Percentiles rank a stretch among this genome's conserved stretches.
These are phyloP conservation scores for Drosophila chauvacae DNA, from an alignment of 1,140 invertebrate genomes.

Conservation along the genomic window DNA sequence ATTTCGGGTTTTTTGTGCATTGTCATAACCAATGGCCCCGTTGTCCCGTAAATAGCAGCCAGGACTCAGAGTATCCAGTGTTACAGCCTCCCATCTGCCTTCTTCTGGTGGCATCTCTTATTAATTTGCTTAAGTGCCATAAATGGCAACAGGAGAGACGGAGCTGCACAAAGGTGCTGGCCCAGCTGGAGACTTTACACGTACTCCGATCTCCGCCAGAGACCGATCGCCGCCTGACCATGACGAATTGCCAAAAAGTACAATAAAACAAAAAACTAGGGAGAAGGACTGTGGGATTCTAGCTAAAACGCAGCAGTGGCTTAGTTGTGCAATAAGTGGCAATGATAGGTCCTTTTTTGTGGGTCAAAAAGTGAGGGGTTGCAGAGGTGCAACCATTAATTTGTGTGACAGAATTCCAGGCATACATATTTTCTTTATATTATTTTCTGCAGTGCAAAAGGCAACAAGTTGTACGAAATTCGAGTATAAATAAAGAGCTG, in stretches of 20 bases:
- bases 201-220: slow-evolving; percentile 27
- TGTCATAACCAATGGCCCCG: slow-evolving; percentile 8
- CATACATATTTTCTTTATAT: neutral
- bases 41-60: neutral
- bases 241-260: slow-evolving; percentile 67
- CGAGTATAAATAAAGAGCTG: slow-evolving; percentile 6
- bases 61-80: neutral
- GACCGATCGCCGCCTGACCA: slow-evolving; percentile 44
- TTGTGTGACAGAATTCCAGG: neutral
- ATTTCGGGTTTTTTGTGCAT: slow-evolving; percentile 12
- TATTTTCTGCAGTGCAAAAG: neutral
- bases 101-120: slow-evolving; percentile 60
- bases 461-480: slow-evolving; percentile 17
- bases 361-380: neutral
- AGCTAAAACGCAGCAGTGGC: slow-evolving; percentile 11
- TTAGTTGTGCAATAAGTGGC: slow-evolving; percentile 28
- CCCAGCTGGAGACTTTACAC: slow-evolving; percentile 73
- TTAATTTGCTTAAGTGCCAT: slow-evolving; percentile 82
- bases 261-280: slow-evolving; percentile 25
- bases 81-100: slow-evolving; percentile 24
- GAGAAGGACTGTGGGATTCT: slow-evolving; percentile 18
- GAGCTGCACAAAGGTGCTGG: slow-evolving; percentile 59
- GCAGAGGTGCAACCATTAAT: neutral
- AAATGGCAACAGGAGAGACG: slow-evolving; percentile 57
- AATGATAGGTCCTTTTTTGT: neutral